phyloP scores from a whole-genome alignment of 2,888 invertebrate species.

The Bombylius discolor region DNA sequence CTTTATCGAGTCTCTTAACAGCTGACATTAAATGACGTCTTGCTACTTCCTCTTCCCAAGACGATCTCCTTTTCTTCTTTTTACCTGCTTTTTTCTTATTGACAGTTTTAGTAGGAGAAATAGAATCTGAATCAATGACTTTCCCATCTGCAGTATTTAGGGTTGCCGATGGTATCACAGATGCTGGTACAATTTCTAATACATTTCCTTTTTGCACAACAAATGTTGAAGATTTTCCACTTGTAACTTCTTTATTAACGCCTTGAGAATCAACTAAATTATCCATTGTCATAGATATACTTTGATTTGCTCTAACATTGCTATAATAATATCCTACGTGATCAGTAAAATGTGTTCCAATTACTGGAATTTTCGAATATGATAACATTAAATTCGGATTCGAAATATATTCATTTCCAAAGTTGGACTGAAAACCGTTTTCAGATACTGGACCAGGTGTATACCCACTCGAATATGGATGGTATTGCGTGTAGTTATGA shows the following conservation, averaged over 20 bases:
- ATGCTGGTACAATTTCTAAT: constrained; percentile 30
- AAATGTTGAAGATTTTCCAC: constrained; percentile 13
- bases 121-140: not conserved
- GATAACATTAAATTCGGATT: not conserved
- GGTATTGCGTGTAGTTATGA: not conserved
- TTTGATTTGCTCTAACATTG: not conserved
- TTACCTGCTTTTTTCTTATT: not conserved
- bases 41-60: constrained; percentile 24
- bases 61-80: constrained; percentile 11
- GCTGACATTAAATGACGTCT: constrained; percentile 21
- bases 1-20: constrained; percentile 19
- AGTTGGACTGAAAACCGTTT: not conserved
- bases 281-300: not conserved
- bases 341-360: not conserved
- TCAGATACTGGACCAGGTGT: not conserved
- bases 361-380: not conserved
- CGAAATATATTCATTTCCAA: not conserved
- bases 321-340: not conserved
- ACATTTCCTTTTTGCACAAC: constrained; percentile 36
- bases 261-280: not conserved
- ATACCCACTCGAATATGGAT: not conserved
- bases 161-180: not conserved
- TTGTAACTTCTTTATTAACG: not conserved
- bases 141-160: not conserved
- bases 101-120: not conserved